These are phyloP conservation scores for Lophotriccus pileatus DNA, from an alignment of 2,797 vertebrate species.

Conservation along the genomic window DNA sequence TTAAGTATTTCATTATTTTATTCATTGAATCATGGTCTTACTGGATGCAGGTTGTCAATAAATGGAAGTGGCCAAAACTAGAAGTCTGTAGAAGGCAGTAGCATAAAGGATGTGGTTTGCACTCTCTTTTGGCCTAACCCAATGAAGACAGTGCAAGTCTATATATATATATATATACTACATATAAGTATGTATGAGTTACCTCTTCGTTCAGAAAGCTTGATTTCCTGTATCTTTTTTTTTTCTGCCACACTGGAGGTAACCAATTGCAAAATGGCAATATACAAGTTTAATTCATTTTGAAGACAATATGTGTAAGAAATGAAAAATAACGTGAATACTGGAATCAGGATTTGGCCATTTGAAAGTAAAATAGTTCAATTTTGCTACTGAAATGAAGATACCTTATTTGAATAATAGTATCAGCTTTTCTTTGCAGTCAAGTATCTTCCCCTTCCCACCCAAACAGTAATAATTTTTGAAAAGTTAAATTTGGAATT, in stretches of 20 bases:
- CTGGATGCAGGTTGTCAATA: neutral
- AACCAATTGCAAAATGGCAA: neutral
- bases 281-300: neutral
- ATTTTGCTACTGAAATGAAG: neutral
- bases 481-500: neutral
- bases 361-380: neutral
- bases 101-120: neutral
- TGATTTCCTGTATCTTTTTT: neutral
- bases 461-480: neutral
- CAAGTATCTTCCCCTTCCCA: neutral
- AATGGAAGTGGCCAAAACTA: neutral
- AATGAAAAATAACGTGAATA: neutral
- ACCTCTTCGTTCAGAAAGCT: neutral
- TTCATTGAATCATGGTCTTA: neutral
- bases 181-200: neutral
- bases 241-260: neutral
- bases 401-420: neutral
- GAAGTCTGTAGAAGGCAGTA: neutral
- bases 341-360: neutral
- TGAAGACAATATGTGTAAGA: rapidly evolving
- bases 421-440: neutral
- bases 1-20: neutral
- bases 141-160: neutral
- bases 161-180: neutral
- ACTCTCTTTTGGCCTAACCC: neutral